Evolutionary conservation across 2,113 vertebrate species (phyloP), one percentile per base, ranked within the genome.

Genomic region (Protomyctophum bolini): DNA sequence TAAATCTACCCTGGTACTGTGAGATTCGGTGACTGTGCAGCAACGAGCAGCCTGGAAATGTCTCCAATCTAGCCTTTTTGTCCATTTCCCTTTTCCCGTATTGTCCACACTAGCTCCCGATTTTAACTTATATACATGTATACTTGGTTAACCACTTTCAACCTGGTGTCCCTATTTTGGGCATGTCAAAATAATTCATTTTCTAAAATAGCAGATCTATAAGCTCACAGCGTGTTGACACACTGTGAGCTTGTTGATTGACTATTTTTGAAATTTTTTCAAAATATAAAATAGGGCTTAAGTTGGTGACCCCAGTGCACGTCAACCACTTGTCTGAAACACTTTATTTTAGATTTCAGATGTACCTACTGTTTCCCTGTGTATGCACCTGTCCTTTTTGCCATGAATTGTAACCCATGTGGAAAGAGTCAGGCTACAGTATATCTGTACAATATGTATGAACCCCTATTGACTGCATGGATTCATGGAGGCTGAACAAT

Each of bases 401-500:
- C 54, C 54, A 72, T 62, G 58, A 8, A 33, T 79, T 84, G 66
- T 55, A 77, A 83, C 70, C 64, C 75, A 74, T 77, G n/a, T 72
- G 52, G 70, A 85, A 66, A 79, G 79, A 69, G 73, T 76, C 61
- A 79, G 33, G 33, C 3, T 41, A 41, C 79, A 76, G 74, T 63
- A 73, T 73, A 84, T 85, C 70, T 60, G 41, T 73, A 54, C 8
- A 80, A 58, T 88, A 69, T 80, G 82, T 86, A 81, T 87, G 65
- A 75, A 85, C 81, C 80, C 80, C 72, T 81, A 49, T 67, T 73
- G 83, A 88, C 87, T 89, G 91, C 88, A 90, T 90, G 88, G 76
- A 77, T 83, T 81, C 79, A 69, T 82, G 61, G 49, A 75, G 70
- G 72, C 70, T 76, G 72, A 86, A 75, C 70, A 81, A 76, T 73